Evolutionary conservation across 2,888 invertebrate genomes (phyloP).

Genomic region (Acanthococcus lagerstroemiae): DNA sequence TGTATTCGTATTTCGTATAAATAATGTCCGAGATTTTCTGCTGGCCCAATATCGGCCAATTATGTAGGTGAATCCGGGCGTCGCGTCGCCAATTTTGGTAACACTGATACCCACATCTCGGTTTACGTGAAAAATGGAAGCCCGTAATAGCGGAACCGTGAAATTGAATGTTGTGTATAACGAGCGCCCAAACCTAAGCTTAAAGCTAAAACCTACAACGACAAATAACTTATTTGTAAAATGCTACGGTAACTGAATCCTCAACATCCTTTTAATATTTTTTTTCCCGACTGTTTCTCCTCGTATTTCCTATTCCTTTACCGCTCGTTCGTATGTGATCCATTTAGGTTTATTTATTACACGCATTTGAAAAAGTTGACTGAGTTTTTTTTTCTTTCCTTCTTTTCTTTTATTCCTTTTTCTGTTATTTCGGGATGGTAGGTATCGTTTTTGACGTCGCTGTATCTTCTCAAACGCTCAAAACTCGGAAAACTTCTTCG

Average conservation of each 20-base stretch:
- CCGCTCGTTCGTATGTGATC: conserved; percentile 5
- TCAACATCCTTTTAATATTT: conserved; percentile 21
- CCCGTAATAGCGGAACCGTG: conserved; percentile 28
- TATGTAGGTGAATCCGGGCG: too few relatives aligned
- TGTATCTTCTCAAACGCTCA: too few relatives aligned
- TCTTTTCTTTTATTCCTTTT: not conserved
- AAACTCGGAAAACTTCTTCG: too few relatives aligned
- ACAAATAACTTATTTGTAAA: conserved; percentile 30
- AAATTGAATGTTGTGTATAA: conserved; percentile 28
- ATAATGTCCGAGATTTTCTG: too few relatives aligned
- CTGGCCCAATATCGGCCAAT: too few relatives aligned
- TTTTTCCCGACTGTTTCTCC: conserved; percentile 4
- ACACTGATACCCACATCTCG: conserved; percentile 1
- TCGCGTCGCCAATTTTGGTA: too few relatives aligned
- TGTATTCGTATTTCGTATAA: too few relatives aligned
- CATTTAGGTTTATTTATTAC: conserved; percentile 10
- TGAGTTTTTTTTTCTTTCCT: not conserved
- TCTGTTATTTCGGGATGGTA: too few relatives aligned
- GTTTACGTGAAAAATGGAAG: conserved; percentile 19
- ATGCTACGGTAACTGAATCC: conserved; percentile 28
- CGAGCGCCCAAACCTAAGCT: conserved; percentile 16
- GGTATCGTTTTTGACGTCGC: too few relatives aligned
- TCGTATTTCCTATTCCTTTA: not conserved
- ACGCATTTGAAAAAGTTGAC: not conserved
- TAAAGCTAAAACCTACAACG: conserved; percentile 19